Percentiles rank a stretch among this genome's conserved stretches.
phyloP scores from a whole-genome alignment of 2,888 invertebrate genomes.

The Yponomeuta plumbellus region DNA sequence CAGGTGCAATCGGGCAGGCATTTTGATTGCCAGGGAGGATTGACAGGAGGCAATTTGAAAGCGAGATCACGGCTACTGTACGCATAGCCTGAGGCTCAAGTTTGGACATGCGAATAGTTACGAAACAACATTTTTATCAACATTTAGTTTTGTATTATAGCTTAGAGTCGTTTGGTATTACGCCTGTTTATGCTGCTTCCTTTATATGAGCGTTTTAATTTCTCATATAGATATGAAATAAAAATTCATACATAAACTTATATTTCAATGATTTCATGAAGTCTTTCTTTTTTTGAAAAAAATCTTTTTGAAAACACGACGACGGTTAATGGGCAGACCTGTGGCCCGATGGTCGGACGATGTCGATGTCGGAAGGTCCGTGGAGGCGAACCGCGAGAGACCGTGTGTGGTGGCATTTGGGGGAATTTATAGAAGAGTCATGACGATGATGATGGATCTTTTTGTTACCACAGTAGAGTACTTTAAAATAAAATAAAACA shows the following conservation, averaged over 20 bases:
- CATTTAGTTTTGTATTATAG: background rate
- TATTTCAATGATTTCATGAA: background rate
- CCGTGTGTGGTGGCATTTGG: no score
- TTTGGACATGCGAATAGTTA: constrained; percentile 45
- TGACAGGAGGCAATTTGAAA: constrained; percentile 58
- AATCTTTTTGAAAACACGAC: no score
- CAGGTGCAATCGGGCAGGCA: constrained; percentile 23
- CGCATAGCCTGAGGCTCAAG: constrained; percentile 35
- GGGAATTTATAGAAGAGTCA: no score
- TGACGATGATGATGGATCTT: no score
- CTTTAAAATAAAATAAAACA: no score
- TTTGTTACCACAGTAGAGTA: no score
- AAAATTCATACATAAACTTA: no score
- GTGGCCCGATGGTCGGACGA: no score
- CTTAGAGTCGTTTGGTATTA: background rate
- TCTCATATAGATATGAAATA: background rate
- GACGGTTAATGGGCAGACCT: no score
- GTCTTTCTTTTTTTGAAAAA: no score
- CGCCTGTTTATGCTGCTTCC: background rate
- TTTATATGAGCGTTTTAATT: background rate
- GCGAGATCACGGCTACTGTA: constrained; percentile 48
- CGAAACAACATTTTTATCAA: constrained; percentile 13
- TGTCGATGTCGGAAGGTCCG: no score
- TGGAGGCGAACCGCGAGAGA: no score
- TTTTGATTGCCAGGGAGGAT: constrained; percentile 27